phyloP scores from a whole-genome alignment of 2,888 invertebrate genomes.

The Archips xylosteana region DNA sequence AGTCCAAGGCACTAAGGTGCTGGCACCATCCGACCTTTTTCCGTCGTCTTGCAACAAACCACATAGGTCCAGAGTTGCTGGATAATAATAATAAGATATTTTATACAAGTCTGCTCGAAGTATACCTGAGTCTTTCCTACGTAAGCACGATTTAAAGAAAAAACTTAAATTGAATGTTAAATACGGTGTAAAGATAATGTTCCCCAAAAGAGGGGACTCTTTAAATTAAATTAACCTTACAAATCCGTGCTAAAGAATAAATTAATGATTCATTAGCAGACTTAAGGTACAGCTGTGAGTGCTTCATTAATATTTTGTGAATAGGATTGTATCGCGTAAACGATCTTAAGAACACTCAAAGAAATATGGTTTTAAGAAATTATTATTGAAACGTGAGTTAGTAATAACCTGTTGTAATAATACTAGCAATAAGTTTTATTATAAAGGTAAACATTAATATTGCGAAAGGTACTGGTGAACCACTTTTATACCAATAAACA shows the following conservation, averaged over 20 bases:
- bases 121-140: too few species aligned
- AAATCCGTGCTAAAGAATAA: background rate
- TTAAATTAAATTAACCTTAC: conserved; percentile 5
- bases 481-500: too few species aligned
- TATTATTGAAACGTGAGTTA: background rate
- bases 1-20: too few species aligned
- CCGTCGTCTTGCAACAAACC: too few species aligned
- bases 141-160: background rate
- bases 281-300: background rate
- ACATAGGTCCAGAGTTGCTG: too few species aligned
- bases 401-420: background rate
- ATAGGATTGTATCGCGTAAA: conserved; percentile 2
- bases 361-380: background rate
- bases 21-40: too few species aligned
- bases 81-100: background rate
- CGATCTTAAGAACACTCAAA: background rate
- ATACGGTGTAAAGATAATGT: background rate
- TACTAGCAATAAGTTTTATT: too few species aligned
- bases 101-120: background rate
- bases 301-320: conserved; percentile 7
- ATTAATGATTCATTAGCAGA: conserved; percentile 4
- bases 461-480: too few species aligned
- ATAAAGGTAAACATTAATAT: too few species aligned
- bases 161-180: background rate
- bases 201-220: background rate